Evolutionary conservation across 2,797 vertebrate species (phyloP).

Genomic region (Epinephelus awoara): DNA sequence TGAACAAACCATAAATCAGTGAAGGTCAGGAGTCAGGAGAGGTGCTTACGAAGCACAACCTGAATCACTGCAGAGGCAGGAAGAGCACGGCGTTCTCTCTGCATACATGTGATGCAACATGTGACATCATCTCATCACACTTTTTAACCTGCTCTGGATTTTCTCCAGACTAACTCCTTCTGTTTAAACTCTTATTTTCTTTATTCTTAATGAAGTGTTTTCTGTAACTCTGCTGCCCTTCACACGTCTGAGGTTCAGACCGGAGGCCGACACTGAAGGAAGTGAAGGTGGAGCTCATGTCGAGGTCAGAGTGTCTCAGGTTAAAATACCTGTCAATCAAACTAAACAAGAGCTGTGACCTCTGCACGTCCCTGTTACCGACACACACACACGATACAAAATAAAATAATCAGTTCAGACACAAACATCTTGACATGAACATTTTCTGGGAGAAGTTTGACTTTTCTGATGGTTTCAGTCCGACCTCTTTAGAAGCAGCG

Average conservation of each 20-base stretch:
- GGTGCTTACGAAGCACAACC: constrained; percentile 36
- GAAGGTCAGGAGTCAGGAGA: constrained; percentile 37
- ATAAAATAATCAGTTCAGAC: not conserved
- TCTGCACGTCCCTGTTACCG: not conserved
- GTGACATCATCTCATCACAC: not conserved
- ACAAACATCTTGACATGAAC: not conserved
- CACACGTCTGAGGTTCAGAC: not conserved
- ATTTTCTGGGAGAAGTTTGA: not conserved
- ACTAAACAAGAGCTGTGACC: not conserved
- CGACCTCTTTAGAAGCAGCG: not conserved
- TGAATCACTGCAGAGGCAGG: constrained; percentile 18
- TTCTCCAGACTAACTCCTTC: too few species aligned
- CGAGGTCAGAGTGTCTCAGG: not conserved
- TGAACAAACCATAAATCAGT: constrained; percentile 35
- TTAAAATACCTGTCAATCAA: not conserved
- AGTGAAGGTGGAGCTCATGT: not conserved
- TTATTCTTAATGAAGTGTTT: not conserved
- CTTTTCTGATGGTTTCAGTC: not conserved
- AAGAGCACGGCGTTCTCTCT: not conserved
- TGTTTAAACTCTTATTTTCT: not conserved
- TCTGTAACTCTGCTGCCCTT: not conserved
- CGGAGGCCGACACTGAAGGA: not conserved
- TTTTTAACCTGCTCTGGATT: not conserved
- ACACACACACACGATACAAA: not conserved
- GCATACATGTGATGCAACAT: not conserved